Percentiles rank a stretch among this genome's conserved stretches.
phyloP scores from a whole-genome alignment of 2,113 vertebrate genomes.

The Cairina moschata region DNA sequence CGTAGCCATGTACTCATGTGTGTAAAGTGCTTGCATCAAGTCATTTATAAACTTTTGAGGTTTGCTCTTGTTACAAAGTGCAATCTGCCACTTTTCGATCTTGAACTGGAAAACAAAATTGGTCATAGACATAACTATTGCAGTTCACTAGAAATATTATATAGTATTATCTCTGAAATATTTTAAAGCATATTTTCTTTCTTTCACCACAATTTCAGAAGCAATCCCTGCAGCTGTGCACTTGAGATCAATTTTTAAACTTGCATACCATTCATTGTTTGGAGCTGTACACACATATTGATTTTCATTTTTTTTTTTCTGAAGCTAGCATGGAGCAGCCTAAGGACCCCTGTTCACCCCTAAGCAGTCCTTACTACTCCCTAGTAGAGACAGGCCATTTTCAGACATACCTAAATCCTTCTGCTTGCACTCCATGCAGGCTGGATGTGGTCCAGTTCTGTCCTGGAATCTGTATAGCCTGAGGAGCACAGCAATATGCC shows the following conservation, averaged over 20 bases:
- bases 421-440: neutral
- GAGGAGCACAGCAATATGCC: neutral
- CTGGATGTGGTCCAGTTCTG: constrained; percentile 17
- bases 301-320: neutral
- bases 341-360: neutral
- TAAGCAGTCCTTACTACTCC: neutral
- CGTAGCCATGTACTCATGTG: constrained; percentile 80
- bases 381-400: neutral
- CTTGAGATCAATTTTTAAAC: neutral
- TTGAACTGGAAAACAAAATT: constrained; percentile 79
- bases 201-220: neutral
- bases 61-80: constrained; percentile 81
- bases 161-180: neutral
- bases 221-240: neutral
- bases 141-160: neutral
- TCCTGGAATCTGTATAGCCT: neutral
- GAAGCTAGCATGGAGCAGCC: neutral
- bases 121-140: neutral
- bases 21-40: constrained; percentile 82
- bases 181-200: neutral
- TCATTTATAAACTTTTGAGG: constrained; percentile 83
- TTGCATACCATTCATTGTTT: fast-evolving
- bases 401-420: neutral
- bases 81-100: constrained; percentile 82
- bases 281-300: neutral